phyloP scores from a whole-genome alignment of 2,113 vertebrate species.

The Ctenomys sociabilis region DNA sequence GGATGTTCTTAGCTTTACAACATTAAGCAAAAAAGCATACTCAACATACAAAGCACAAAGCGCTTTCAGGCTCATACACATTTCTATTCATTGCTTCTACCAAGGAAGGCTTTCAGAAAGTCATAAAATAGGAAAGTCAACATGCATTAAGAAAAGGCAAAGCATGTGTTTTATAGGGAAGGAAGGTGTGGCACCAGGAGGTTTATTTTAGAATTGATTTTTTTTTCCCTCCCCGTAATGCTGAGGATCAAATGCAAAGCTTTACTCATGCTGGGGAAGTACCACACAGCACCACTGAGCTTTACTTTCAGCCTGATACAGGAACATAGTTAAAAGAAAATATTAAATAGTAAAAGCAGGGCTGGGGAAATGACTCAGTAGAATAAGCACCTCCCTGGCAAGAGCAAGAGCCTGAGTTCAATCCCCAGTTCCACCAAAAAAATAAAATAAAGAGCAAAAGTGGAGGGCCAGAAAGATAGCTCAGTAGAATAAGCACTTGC shows the following conservation, averaged over 20 bases:
- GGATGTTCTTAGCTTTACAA: neutral
- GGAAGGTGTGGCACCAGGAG: neutral
- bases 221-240: neutral
- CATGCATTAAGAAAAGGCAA: neutral
- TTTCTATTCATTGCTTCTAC: neutral
- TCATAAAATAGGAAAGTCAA: constrained; percentile 19
- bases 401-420: too few species aligned
- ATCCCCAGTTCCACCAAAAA: too few species aligned
- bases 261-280: neutral
- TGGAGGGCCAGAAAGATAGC: too few species aligned
- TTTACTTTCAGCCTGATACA: neutral
- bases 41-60: neutral
- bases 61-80: neutral
- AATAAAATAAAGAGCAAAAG: neutral
- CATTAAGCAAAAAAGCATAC: neutral
- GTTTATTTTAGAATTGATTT: neutral
- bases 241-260: neutral
- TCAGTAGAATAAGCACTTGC: too few species aligned
- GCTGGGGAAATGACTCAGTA: too few species aligned
- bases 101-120: constrained; percentile 8
- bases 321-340: neutral
- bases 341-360: neutral
- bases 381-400: too few species aligned
- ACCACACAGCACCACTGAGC: neutral
- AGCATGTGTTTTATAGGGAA: neutral